Conservation (phyloP, 2,797 vertebrate genomes). For the Lindbergichthys nudifrons region DNA sequence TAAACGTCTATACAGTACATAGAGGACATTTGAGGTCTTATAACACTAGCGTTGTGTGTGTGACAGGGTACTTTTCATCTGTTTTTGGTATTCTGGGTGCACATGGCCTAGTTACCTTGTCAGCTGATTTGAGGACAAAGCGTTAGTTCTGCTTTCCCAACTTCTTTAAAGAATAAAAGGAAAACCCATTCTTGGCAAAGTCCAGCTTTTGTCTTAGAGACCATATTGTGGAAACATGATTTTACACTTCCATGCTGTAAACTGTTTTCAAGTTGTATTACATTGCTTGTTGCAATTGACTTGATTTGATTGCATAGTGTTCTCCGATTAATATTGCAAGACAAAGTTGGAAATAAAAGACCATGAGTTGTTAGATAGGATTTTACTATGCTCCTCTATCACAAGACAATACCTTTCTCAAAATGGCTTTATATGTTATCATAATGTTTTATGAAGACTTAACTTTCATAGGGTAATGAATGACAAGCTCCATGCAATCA, state of each 20-base stretch:
- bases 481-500: constrained; percentile 29
- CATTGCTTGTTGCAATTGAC: not conserved
- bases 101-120: constrained; percentile 43
- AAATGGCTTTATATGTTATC: constrained; percentile 12
- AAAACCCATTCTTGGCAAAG: not conserved
- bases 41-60: not conserved
- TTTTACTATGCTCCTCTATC: not conserved
- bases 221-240: not conserved
- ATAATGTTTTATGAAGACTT: constrained; percentile 10
- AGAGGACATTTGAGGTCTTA: not conserved
- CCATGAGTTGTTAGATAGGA: constrained; percentile 10
- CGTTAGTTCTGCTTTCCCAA: constrained; percentile 9
- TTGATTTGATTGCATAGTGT: not conserved
- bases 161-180: not conserved
- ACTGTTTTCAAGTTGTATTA: not conserved
- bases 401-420: constrained; percentile 9
- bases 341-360: not conserved
- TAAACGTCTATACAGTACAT: not conserved
- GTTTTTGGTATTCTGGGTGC: constrained; percentile 46
- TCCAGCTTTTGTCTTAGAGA: constrained; percentile 5
- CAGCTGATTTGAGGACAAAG: constrained; percentile 44
- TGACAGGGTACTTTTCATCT: constrained; percentile 26
- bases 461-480: constrained; percentile 30
- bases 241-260: not conserved
- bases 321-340: not conserved